Base-by-base conservation (phyloP, 2,888 invertebrate genomes). In the Pseudoips prasinana region DNA sequence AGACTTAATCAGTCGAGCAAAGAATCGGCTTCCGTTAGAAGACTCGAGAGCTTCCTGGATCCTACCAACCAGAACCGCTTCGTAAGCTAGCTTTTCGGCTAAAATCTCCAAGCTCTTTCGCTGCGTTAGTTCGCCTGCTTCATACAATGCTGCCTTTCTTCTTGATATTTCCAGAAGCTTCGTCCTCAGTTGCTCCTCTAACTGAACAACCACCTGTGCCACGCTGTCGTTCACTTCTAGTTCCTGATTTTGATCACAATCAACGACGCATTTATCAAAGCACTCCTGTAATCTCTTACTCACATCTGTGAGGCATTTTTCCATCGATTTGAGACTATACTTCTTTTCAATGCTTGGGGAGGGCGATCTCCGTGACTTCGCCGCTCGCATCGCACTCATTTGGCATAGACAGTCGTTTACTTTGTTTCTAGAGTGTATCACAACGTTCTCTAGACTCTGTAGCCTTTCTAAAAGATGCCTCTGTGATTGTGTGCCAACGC, bases 21-120 rank as follows among this genome's bases (percentile, higher is more conserved):
- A 91, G 49, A 91, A 82, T 49, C 89, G 79, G 50, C 90, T 89
- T 44, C 90, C 90, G 54, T 90, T 89, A 10, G 90, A 89, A 22
- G 90, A 88, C 36, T 89, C 86, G 29, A 93, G 84, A 28, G 93
- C 93, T 70, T 93, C 92, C 53, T 92, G 91, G 46, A 94, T 91
- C 59, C 92, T 89, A 43, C 92, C 90, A 38, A 94, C 90, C 37
- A 94, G 89, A 10, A 95, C 92, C 37, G 94, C 93, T 79, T 96
- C 95, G 70, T 93, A 95, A 0, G 95, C 95, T 9, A 95, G 88
- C 64, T 95, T 93, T 73, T 95, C 95, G 1, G 95, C 95, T 33
- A 95, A 79, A 33, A 95, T 87, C 61, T 94, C 92, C 46, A 94
- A 78, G 64, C 92, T 92, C 46, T 92, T 92, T 26, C 91, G 90